phyloP scores from a whole-genome alignment of 2,797 vertebrate species.

The Pteropus rufus region DNA sequence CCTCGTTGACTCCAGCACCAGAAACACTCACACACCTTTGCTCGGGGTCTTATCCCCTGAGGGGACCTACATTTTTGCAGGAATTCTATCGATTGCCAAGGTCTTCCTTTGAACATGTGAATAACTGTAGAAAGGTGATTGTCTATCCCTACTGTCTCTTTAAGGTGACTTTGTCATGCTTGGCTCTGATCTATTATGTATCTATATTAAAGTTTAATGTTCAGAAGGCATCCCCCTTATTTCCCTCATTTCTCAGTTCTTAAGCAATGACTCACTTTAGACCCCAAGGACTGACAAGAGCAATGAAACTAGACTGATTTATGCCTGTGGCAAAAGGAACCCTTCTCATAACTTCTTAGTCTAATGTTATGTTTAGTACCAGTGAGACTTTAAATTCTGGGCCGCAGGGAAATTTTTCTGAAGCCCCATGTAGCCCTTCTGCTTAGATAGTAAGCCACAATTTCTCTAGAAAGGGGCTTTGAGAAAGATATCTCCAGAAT shows the following conservation, averaged over 20 bases:
- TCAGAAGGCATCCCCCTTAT: neutral
- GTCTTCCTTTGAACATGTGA: neutral
- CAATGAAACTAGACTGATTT: neutral
- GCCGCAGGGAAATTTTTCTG: neutral
- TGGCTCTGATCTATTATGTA: conserved; percentile 60
- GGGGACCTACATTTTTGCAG: neutral
- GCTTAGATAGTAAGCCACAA: neutral
- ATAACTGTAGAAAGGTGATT: neutral
- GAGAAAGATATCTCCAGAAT: neutral
- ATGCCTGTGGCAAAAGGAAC: neutral
- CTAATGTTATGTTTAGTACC: neutral
- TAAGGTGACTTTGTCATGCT: conserved; percentile 44
- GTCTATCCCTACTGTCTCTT: neutral
- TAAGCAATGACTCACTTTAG: conserved; percentile 43
- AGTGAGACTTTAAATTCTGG: neutral
- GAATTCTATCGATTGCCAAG: neutral
- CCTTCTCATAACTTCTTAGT: neutral
- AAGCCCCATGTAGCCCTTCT: neutral
- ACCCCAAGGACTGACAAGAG: neutral
- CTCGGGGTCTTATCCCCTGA: too few species aligned
- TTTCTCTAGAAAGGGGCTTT: neutral
- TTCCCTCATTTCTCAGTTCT: conserved; percentile 43
- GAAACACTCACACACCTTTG: neutral
- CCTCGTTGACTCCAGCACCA: neutral
- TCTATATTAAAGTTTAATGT: conserved; percentile 52